Conservation (phyloP, 2,797 vertebrate genomes). For the Amblyraja radiata region DNA sequence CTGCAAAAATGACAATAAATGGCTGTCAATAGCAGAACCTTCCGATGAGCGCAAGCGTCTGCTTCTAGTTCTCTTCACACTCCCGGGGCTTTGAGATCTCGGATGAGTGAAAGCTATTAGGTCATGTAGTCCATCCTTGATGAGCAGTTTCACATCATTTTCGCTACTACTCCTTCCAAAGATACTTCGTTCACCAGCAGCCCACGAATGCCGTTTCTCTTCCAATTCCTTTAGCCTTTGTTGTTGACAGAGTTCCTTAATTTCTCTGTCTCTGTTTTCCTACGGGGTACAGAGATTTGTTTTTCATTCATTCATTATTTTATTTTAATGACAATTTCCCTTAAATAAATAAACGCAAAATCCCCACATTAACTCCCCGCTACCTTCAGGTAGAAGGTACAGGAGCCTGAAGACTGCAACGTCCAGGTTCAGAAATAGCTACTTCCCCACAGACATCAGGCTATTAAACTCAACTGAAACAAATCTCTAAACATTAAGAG, state of each 20-base stretch:
- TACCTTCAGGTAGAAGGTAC: no score
- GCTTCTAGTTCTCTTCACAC: constrained; percentile 52
- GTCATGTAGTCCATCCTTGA: constrained; percentile 76
- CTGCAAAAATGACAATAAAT: constrained; percentile 79
- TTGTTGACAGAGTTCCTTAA: constrained; percentile 73
- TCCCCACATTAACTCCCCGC: not conserved
- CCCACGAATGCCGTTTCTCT: constrained; percentile 76
- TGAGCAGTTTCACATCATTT: constrained; percentile 80
- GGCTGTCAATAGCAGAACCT: constrained; percentile 66
- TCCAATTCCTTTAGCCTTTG: constrained; percentile 75
- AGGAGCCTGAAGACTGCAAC: no score
- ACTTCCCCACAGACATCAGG: no score
- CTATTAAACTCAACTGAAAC: no score
- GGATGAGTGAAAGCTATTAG: constrained; percentile 66
- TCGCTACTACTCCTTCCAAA: constrained; percentile 93
- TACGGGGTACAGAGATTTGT: constrained; percentile 44
- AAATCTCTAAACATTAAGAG: no score
- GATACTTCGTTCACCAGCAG: constrained; percentile 57
- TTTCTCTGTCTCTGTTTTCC: constrained; percentile 82
- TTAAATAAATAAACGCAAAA: not conserved
- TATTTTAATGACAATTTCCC: not conserved
- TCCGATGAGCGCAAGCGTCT: constrained; percentile 79
- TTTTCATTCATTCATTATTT: not conserved
- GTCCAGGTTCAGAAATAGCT: no score
- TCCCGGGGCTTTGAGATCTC: constrained; percentile 65